Conservation (phyloP, 2,888 invertebrate species). For the Drosophila anomalata region DNA sequence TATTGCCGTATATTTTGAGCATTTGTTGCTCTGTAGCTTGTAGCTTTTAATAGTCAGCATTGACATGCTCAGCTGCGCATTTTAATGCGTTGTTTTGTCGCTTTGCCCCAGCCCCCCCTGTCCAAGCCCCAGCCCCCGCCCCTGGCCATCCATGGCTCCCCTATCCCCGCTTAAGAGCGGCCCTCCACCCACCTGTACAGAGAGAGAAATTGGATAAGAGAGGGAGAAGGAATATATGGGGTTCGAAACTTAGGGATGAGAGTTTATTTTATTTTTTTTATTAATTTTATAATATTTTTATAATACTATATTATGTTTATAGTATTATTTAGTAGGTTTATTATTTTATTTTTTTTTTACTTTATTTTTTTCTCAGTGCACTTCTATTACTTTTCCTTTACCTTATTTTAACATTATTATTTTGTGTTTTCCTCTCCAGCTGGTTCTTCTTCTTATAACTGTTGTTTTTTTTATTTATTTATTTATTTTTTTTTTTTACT, state of each 20-base stretch:
- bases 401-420: slow-evolving; percentile 56
- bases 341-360: too few relatives aligned
- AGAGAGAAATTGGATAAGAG: slow-evolving; percentile 9
- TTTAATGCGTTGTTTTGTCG: slow-evolving; percentile 58
- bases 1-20: slow-evolving; percentile 20
- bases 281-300: too few relatives aligned
- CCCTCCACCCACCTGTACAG: slow-evolving; percentile 1
- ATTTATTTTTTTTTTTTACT: slow-evolving; percentile 11
- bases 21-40: slow-evolving; percentile 47
- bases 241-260: too few relatives aligned
- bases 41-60: slow-evolving; percentile 63
- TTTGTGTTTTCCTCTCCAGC: slow-evolving; percentile 10
- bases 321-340: too few relatives aligned
- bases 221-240: neutral
- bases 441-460: neutral
- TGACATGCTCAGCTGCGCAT: slow-evolving; percentile 77
- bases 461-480: neutral
- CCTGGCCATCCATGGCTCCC: too few relatives aligned
- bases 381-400: slow-evolving; percentile 23
- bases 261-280: too few relatives aligned
- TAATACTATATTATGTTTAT: too few relatives aligned
- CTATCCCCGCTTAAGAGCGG: neutral
- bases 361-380: slow-evolving; percentile 16
- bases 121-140: too few relatives aligned
- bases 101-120: neutral